Percentiles rank a stretch among this genome's conserved stretches.
These are phyloP conservation scores for Phengaris alcon DNA, from an alignment of 2,888 invertebrate genomes.

Conservation along the genomic window DNA sequence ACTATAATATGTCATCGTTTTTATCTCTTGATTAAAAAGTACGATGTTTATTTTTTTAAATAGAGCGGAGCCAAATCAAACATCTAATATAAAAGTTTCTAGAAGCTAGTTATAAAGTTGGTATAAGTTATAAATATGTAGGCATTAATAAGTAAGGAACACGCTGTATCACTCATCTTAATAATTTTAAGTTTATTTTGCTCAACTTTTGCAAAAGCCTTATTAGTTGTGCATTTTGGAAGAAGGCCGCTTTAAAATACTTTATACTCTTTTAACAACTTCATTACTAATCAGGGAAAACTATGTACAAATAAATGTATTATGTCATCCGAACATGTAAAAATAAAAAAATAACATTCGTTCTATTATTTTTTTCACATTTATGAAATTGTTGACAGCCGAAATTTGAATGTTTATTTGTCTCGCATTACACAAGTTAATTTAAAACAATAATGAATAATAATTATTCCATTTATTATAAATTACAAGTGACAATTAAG, in stretches of 20 bases:
- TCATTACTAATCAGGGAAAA: neutral
- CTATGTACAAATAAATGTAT: neutral
- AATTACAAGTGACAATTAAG: slow-evolving; percentile 27
- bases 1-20: too few species aligned
- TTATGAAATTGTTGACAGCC: neutral
- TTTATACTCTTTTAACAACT: neutral
- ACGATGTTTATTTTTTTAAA: neutral
- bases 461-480: slow-evolving; percentile 20
- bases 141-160: neutral
- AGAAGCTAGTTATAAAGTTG: slow-evolving; percentile 4
- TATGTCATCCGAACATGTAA: neutral
- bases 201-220: neutral
- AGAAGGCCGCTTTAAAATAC: neutral
- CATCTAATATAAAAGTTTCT: neutral
- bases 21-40: too few species aligned
- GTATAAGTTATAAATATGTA: neutral
- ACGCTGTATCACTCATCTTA: slow-evolving; percentile 6
- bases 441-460: slow-evolving; percentile 24
- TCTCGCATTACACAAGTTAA: neutral
- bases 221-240: neutral
- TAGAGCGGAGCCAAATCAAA: neutral
- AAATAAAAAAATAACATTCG: neutral
- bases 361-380: neutral
- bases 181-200: slow-evolving; percentile 5
- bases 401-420: slow-evolving; percentile 1